phyloP scores from a whole-genome alignment of 2,797 vertebrate genomes.

The Philypnodon macrostomus region DNA sequence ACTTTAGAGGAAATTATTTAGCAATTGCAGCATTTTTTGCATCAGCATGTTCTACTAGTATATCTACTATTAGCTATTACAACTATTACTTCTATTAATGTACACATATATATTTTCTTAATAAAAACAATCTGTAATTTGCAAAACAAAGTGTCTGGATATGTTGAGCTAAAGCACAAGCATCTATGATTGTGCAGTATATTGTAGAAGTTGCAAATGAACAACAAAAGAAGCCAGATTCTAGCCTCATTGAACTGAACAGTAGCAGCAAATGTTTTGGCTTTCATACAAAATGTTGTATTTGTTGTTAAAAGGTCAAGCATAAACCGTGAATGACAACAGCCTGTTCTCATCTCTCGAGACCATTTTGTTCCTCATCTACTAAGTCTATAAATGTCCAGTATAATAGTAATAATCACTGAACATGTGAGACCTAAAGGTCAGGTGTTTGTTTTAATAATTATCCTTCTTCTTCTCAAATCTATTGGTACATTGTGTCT shows the following conservation, averaged over 20 bases:
- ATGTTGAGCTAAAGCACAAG: not conserved
- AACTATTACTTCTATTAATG: too few relatives aligned
- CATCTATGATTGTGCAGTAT: not conserved
- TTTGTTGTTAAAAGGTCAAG: constrained; percentile 10
- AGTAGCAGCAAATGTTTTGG: not conserved
- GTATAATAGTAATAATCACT: constrained; percentile 6
- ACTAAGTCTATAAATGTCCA: constrained; percentile 1
- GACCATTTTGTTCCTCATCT: not conserved
- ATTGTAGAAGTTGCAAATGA: not conserved
- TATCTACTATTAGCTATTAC: too few relatives aligned
- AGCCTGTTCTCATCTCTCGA: constrained; percentile 1
- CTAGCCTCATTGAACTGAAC: not conserved
- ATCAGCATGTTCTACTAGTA: too few relatives aligned
- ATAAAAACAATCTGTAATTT: too few relatives aligned
- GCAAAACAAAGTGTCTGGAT: too few relatives aligned
- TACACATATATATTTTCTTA: too few relatives aligned
- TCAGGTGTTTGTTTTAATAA: constrained; percentile 8
- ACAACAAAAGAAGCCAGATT: too few relatives aligned
- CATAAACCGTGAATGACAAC: constrained; percentile 4
- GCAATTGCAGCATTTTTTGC: too few relatives aligned
- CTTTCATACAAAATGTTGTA: not conserved
- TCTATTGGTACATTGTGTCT: not conserved
- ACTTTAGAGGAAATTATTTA: too few relatives aligned
- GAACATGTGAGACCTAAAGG: constrained; percentile 8
- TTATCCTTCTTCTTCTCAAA: constrained; percentile 1